phyloP scores from a whole-genome alignment of 2,888 invertebrate species.

The Entomobrya proxima region DNA sequence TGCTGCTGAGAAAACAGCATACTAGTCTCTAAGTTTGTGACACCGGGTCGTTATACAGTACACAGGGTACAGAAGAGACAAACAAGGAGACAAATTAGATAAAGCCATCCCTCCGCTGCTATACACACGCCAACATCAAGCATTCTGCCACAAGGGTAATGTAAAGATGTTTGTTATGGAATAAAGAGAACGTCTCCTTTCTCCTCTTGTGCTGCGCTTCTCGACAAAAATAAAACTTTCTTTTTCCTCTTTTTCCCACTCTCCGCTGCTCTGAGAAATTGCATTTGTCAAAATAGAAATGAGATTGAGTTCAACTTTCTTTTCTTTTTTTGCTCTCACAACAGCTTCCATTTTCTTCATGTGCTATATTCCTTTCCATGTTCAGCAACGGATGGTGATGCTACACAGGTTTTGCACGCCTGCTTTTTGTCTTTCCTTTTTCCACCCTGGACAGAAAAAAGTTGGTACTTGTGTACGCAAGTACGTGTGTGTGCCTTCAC shows the following conservation, averaged over 20 bases:
- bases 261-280: slow-evolving; percentile 71
- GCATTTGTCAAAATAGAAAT: slow-evolving; percentile 75
- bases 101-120: slow-evolving; percentile 66
- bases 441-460: slow-evolving; percentile 31
- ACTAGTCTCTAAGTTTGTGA: no score
- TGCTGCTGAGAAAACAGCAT: no score
- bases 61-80: no score
- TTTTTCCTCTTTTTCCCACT: neutral
- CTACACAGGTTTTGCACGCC: slow-evolving; percentile 35
- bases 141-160: slow-evolving; percentile 41
- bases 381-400: slow-evolving; percentile 47
- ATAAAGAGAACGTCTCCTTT: slow-evolving; percentile 12
- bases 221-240: no score
- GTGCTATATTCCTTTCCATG: slow-evolving; percentile 5
- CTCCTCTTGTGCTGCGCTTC: neutral
- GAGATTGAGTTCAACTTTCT: slow-evolving; percentile 73
- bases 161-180: slow-evolving; percentile 68
- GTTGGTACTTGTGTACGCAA: slow-evolving; percentile 48
- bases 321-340: slow-evolving; percentile 15
- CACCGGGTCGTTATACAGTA: neutral
- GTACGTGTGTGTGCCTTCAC: slow-evolving; percentile 46
- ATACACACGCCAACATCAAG: slow-evolving; percentile 8
- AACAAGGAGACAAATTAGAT: slow-evolving; percentile 73
- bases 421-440: neutral
- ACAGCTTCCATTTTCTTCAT: slow-evolving; percentile 11